Conservation (phyloP, 2,113 vertebrate genomes). For the Mungos mungo region DNA sequence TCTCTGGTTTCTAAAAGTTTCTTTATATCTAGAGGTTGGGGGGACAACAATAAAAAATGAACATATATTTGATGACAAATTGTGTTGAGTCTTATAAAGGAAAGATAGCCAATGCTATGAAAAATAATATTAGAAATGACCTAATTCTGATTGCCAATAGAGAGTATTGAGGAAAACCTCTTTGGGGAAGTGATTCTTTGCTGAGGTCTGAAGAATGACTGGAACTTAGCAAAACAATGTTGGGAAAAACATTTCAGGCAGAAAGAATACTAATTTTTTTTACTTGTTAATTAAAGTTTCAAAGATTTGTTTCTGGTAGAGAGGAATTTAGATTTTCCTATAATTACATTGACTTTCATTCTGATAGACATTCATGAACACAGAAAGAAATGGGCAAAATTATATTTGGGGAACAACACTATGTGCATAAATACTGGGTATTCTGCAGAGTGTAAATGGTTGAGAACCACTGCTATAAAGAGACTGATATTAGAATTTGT, state of each 20-base stretch:
- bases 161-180: neutral
- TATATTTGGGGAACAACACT: neutral
- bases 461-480: neutral
- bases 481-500: neutral
- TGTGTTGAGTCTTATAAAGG: neutral
- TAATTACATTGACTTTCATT: neutral
- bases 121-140: neutral
- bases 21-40: neutral
- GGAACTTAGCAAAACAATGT: neutral
- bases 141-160: neutral
- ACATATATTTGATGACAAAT: neutral
- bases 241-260: neutral
- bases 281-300: neutral
- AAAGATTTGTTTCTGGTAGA: neutral
- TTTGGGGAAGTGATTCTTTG: neutral
- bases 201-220: neutral
- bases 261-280: neutral
- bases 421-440: neutral
- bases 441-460: neutral
- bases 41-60: neutral
- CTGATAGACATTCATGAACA: neutral
- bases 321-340: neutral
- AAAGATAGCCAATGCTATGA: neutral
- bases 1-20: neutral
- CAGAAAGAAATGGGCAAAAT: neutral